A percentile compares a stretch with the other conserved stretches of the same genome.
Conservation (phyloP, 2,797 vertebrate species). For the Eulemur albifrons region DNA sequence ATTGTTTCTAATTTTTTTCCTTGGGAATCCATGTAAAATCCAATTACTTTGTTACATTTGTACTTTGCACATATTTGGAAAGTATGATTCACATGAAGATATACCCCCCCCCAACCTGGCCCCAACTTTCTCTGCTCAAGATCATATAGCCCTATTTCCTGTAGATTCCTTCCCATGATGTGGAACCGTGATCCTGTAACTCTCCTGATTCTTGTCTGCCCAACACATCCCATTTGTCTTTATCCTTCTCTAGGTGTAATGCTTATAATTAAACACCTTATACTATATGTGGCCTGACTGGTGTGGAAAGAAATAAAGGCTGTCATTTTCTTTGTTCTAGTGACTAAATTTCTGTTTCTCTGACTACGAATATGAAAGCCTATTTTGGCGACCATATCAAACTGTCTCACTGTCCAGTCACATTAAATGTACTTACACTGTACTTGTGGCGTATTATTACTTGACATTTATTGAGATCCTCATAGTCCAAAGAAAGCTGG, state of each 20-base stretch:
- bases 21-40: background rate
- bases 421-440: background rate
- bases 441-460: background rate
- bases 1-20: background rate
- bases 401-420: background rate
- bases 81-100: background rate
- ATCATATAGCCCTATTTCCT: background rate
- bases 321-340: background rate
- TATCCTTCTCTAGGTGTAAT: background rate
- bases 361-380: background rate
- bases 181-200: background rate
- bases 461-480: background rate
- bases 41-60: background rate
- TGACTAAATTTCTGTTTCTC: background rate
- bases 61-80: background rate
- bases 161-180: background rate
- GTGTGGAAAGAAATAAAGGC: background rate
- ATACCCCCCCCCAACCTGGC: accelerated
- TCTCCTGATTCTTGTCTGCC: background rate
- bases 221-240: background rate
- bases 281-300: background rate
- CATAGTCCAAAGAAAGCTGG: background rate
- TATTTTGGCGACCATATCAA: background rate
- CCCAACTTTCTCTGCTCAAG: background rate
- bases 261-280: background rate